phyloP scores from a whole-genome alignment of 2,797 vertebrate genomes.

The Sylvilagus floridanus region DNA sequence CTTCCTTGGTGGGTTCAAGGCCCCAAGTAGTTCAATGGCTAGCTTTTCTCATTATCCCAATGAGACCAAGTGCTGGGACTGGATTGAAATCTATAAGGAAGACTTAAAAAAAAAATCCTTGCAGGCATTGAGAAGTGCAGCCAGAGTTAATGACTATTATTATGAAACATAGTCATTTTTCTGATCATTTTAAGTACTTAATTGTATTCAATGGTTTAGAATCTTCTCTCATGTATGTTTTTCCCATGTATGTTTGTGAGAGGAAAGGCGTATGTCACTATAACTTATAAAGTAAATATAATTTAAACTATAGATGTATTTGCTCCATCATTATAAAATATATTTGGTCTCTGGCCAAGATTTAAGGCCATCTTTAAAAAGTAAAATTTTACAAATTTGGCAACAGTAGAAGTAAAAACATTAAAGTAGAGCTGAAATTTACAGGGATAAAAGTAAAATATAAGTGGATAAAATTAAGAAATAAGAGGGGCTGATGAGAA shows the following conservation, averaged over 20 bases:
- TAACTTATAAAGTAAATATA: not conserved
- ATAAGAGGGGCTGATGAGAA: not conserved
- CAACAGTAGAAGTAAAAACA: slow-evolving; percentile 5
- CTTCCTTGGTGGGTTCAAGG: slow-evolving; percentile 85
- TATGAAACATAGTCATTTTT: not conserved
- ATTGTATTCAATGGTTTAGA: not conserved
- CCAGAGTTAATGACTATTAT: slow-evolving; percentile 86
- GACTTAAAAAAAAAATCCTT: slow-evolving; percentile 84
- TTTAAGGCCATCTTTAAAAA: not conserved
- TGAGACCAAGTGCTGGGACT: slow-evolving; percentile 89
- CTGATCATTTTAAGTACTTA: not conserved
- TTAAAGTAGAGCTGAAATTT: not conserved
- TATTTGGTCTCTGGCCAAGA: not conserved
- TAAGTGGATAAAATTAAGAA: not conserved
- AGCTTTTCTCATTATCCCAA: slow-evolving; percentile 87
- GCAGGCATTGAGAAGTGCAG: slow-evolving; percentile 91
- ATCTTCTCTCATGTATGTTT: not conserved
- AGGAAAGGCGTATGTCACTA: not conserved
- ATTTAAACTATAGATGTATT: not conserved
- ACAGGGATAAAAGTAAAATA: not conserved
- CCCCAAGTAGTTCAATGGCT: slow-evolving; percentile 86
- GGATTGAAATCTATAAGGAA: slow-evolving; percentile 87
- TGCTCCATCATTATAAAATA: not conserved
- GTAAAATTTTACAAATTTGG: not conserved
- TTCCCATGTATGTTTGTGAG: not conserved